phyloP scores from a whole-genome alignment of 2,797 vertebrate genomes.

The Euphonia xanthogaster region DNA sequence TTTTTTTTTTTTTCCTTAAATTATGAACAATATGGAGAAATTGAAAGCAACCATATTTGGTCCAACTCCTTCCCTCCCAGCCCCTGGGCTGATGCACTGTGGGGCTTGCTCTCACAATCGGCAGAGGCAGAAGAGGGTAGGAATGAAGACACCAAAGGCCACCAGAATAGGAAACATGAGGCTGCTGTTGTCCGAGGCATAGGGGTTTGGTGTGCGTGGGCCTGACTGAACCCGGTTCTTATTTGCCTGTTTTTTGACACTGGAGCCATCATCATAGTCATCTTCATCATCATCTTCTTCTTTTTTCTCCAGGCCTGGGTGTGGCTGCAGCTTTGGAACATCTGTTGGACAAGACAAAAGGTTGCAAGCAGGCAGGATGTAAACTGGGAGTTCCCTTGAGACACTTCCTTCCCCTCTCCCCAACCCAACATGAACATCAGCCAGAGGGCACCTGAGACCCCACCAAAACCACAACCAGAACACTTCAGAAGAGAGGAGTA shows the following conservation, averaged over 20 bases:
- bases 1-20: conserved; percentile 56
- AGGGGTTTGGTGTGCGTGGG: conserved; percentile 95
- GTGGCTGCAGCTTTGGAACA: conserved; percentile 96
- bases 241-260: conserved; percentile 80
- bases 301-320: conserved; percentile 91
- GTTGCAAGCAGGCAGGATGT: not conserved
- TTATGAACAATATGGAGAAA: conserved; percentile 74
- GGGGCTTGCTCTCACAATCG: conserved; percentile 85
- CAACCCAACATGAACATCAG: rapidly evolving
- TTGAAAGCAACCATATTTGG: conserved; percentile 61
- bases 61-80: conserved; percentile 68
- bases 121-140: conserved; percentile 99
- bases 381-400: not conserved
- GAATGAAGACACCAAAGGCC: conserved; percentile 99
- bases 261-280: conserved; percentile 89
- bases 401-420: not conserved
- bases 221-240: conserved; percentile 94
- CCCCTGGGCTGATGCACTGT: conserved; percentile 54
- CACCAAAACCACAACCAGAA: not conserved
- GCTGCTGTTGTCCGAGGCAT: conserved; percentile 99
- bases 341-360: conserved; percentile 76
- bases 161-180: conserved; percentile 98
- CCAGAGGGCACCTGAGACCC: not conserved
- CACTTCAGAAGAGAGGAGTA: not conserved
- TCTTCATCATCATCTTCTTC: conserved; percentile 89